A percentile compares a stretch with the other conserved stretches of the same genome.
Conservation (phyloP, 2,797 vertebrate species). For the Helostoma temminkii region DNA sequence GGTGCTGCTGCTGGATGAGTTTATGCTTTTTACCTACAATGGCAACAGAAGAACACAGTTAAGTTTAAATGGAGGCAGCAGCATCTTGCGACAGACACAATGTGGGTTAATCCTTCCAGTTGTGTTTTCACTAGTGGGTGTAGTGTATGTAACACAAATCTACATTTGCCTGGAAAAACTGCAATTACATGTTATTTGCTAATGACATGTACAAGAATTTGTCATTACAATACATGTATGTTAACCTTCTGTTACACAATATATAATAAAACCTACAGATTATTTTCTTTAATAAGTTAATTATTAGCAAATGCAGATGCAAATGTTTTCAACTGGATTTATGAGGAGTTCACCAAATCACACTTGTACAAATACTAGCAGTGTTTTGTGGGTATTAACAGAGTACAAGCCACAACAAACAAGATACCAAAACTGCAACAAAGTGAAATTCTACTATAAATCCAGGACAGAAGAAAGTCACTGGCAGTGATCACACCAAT, state of each 20-base stretch:
- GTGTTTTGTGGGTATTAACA: background rate
- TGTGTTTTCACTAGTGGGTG: no score
- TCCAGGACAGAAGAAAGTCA: background rate
- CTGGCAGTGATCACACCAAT: background rate
- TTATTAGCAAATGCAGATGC: no score
- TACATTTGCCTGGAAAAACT: no score
- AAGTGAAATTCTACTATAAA: background rate
- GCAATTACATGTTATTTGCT: no score
- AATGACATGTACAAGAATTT: no score
- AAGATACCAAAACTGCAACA: background rate
- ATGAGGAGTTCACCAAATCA: background rate
- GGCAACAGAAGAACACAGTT: background rate
- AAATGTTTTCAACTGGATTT: background rate
- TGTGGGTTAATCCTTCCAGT: background rate
- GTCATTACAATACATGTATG: no score
- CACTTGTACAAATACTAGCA: no score
- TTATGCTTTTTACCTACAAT: constrained; percentile 89
- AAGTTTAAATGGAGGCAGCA: background rate
- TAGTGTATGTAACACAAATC: background rate
- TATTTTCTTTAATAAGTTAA: background rate
- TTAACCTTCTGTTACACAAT: no score
- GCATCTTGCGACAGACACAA: background rate
- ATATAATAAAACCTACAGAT: background rate
- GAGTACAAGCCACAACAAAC: background rate
- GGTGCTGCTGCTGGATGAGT: constrained; percentile 92